Percentiles rank a stretch among this genome's conserved stretches.
Conservation (phyloP, 2,113 vertebrate species). For the Isurus oxyrinchus region DNA sequence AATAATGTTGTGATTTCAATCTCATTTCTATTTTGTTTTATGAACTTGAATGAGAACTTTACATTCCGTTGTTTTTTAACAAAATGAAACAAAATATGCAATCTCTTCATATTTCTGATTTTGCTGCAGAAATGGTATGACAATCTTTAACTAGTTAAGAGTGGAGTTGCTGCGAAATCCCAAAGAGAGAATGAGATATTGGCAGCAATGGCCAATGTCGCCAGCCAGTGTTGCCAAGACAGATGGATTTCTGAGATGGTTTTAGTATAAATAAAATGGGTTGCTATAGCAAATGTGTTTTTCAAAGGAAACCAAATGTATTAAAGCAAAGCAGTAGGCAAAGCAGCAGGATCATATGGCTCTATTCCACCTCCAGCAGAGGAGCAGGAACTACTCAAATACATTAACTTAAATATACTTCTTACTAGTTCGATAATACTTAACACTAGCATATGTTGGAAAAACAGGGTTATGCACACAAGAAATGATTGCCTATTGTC, state of each 20-base stretch:
- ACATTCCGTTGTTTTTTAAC: not conserved
- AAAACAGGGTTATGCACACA: not conserved
- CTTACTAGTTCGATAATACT: not conserved
- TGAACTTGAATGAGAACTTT: not conserved
- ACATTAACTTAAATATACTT: not conserved
- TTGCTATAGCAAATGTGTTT: not conserved
- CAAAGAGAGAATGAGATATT: not conserved
- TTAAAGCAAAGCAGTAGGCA: not conserved
- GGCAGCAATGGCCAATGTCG: not conserved
- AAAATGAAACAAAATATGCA: not conserved
- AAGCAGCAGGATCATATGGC: not conserved
- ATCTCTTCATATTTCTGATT: not conserved
- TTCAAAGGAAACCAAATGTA: not conserved
- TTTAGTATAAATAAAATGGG: not conserved
- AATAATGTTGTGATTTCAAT: not conserved
- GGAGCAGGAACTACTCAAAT: not conserved
- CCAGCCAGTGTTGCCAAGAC: not conserved
- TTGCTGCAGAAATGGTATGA: not conserved
- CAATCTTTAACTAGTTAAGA: not conserved
- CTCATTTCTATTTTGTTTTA: not conserved
- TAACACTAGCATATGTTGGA: not conserved
- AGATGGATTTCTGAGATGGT: not conserved
- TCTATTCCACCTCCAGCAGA: not conserved
- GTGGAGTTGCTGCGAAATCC: not conserved
- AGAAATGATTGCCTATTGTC: not conserved